Evolutionary conservation across 1,140 invertebrate genomes (phyloP), one percentile per base, ranked within the genome.

Genomic region (Elymnias hypermnestra): DNA sequence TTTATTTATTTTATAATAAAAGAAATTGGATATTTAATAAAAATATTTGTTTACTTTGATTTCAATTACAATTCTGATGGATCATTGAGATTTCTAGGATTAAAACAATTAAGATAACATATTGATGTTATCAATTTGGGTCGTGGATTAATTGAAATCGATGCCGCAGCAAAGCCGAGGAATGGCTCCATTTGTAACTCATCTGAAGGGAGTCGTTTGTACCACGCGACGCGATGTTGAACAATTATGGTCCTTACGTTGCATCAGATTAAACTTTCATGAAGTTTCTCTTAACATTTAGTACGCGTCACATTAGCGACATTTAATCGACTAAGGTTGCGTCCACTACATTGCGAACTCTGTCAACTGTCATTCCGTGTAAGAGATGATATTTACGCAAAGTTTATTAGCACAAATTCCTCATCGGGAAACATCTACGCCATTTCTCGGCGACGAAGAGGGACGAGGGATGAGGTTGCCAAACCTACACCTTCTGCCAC

Each of bases 101-200:
- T 8, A 40, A 26, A 40, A 4, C 28, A 42, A 42, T 42, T 29
- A 42, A 42, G 14, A 39, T 14, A 23, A 31, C 26, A 31, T 18
- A 42, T 19, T 41, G 39, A 5, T 18, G 25, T 31, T 42, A 42
- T 42, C 40, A 31, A 42, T 42, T 33, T n/a, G 2, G 2, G 28
- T 31, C 40, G 12, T 19, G 40, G 28, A 31, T 42, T 42, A 31
- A 29, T 31, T 25, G 40, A 42, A 36, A 31, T 19, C 40, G 4
- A 29, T 29, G 26, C 9, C 13, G 26, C 13, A 29, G 9, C 26
- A 12, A 29, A 29, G 26, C 26, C 9, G 9, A 12, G 26, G 26
- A 29, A 29, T 29, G 4, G 26, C 26, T 9, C 10, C 26, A 29
- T 29, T 29, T 29, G 26, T 29, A 12, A 29, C 26, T 29, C 26